These are phyloP conservation scores for Poecilia wingei DNA, from an alignment of 2,797 vertebrate genomes.

Conservation along the genomic window DNA sequence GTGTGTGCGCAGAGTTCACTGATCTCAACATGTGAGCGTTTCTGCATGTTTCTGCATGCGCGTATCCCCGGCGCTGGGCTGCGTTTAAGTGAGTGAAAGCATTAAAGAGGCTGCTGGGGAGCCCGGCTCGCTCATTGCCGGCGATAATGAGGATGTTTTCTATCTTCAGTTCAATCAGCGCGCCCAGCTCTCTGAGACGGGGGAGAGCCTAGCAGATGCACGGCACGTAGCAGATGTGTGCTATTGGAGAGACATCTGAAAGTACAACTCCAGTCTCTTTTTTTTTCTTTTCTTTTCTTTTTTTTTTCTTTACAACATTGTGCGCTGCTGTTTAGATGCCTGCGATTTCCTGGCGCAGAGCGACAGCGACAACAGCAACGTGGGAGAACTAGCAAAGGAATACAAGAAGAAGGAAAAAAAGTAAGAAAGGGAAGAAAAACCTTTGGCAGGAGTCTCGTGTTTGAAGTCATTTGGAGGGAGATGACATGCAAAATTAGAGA, in stretches of 20 bases:
- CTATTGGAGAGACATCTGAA: constrained; percentile 85
- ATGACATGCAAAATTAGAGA: constrained; percentile 84
- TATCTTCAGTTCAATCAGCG: constrained; percentile 79
- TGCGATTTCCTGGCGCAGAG: constrained; percentile 71
- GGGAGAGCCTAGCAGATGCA: constrained; percentile 78
- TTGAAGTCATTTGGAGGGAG: constrained; percentile 87
- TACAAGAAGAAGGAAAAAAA: constrained; percentile 55
- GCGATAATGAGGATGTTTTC: constrained; percentile 83
- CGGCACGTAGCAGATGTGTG: constrained; percentile 83
- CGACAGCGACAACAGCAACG: constrained; percentile 61
- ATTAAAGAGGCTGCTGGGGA: constrained; percentile 66
- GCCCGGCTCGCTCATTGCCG: constrained; percentile 61
- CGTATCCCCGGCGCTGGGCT: constrained; percentile 32
- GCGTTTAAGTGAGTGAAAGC: constrained; percentile 69
- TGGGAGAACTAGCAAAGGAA: constrained; percentile 64
- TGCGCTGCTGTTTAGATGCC: constrained; percentile 74
- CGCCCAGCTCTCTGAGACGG: constrained; percentile 57
- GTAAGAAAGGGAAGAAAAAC: constrained; percentile 70
- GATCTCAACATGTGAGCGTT: constrained; percentile 5
- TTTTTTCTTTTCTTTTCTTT: background rate
- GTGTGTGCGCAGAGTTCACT: background rate
- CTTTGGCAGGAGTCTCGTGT: constrained; percentile 79
- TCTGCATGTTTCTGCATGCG: constrained; percentile 18
- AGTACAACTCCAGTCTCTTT: constrained; percentile 79
- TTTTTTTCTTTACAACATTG: constrained; percentile 62